Evolutionary conservation across 2,113 vertebrate species (phyloP).

Genomic region (Columba livia): DNA sequence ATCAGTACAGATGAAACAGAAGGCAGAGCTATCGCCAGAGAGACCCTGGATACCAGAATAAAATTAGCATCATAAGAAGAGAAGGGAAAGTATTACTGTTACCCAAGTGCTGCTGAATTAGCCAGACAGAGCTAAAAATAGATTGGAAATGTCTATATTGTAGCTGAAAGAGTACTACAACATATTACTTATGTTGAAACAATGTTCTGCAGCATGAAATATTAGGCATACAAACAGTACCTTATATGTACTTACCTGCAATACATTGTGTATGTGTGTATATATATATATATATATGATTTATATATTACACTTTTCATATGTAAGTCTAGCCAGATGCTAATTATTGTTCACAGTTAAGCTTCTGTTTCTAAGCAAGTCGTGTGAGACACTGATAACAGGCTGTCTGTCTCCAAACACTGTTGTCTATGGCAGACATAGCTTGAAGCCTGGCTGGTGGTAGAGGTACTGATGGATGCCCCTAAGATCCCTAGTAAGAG

Average conservation of each 20-base stretch:
- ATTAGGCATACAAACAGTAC: background rate
- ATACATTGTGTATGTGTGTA: background rate
- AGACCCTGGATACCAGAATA: background rate
- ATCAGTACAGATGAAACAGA: background rate
- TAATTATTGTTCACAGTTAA: background rate
- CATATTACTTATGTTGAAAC: background rate
- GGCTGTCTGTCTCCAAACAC: background rate
- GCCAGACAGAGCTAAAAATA: background rate
- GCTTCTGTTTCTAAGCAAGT: background rate
- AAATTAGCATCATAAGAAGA: background rate
- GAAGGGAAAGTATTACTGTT: background rate
- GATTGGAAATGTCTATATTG: background rate
- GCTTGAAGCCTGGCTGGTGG: background rate
- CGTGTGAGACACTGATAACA: background rate
- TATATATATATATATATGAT: accelerated
- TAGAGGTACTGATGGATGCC: background rate
- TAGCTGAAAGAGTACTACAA: background rate
- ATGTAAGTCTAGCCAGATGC: background rate
- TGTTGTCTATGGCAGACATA: background rate
- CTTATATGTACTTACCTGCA: background rate
- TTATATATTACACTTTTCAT: background rate
- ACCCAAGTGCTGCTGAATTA: background rate
- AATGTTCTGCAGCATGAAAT: background rate
- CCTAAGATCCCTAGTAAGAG: background rate
- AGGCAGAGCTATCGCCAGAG: background rate